Base-by-base conservation (phyloP, 2,888 invertebrate species). In the Eulithis prunata region DNA sequence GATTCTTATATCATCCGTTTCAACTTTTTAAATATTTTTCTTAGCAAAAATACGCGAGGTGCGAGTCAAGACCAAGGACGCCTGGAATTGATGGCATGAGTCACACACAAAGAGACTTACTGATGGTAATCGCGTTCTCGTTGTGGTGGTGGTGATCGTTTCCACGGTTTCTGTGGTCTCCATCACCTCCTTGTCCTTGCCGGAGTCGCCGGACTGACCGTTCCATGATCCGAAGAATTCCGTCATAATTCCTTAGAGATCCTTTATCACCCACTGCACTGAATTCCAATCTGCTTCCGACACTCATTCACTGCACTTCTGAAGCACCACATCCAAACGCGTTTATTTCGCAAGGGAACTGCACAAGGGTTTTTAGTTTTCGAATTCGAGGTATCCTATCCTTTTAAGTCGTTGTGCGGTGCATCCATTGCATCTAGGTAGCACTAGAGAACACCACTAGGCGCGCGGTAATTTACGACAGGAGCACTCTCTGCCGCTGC, bases 191-290 rank as follows among this genome's bases (percentile, higher is more conserved):
- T 74, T 85, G 62, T 79, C 85, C 63, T 77, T 54, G 57, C 36
- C 57, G 55, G 68, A 55, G 63, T 77, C 49, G 61, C 38, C 57
- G 51, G 68, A 55, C 49, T 63, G 53, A 69, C 79, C 74, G 79
- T 77, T 86, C 93, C 93, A 93, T 80, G 89, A 80, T 79, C 91
- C 92, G 72, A 83, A 93, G 77, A 92, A 90, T 77, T 93, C 93
- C 87, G 93, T 91, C 93, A 93, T 93, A 68, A 71, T 84, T 78
- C 71, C 70, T 72, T 66, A 68, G 76, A 75, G 71, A 75, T 73
- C 71, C 76, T 78, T 60, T 72, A 74, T 67, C 85, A 83, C 83
- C 78, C 87, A 86, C 87, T 81, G 68, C 88, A 88, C 88, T 83
- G 78, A 81, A 86, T 81, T 86, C 79, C 74, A 64, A 78, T 73